Evolutionary conservation across 2,797 vertebrate species (phyloP).

Genomic region (Clamator glandarius): DNA sequence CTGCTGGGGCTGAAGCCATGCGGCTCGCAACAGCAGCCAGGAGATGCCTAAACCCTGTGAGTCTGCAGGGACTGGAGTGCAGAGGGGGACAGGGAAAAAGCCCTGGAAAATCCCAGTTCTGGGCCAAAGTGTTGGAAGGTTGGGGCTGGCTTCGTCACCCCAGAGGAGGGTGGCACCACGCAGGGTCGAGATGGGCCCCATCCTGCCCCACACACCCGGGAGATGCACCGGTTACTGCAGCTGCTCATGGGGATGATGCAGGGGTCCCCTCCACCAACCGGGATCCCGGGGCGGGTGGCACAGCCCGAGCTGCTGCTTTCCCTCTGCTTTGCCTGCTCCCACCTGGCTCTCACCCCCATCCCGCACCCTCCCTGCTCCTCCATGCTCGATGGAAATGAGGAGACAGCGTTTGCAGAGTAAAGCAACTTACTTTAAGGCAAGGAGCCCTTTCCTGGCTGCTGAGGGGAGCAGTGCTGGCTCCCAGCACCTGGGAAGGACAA

Average conservation of each 20-base stretch:
- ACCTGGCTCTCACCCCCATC: background rate
- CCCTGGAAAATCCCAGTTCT: background rate
- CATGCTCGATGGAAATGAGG: accelerated
- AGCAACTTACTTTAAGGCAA: accelerated
- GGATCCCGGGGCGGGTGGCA: background rate
- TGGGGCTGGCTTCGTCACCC: background rate
- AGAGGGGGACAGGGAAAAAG: background rate
- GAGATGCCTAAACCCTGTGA: background rate
- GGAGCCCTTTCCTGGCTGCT: background rate
- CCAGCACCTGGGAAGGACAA: background rate
- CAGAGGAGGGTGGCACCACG: background rate
- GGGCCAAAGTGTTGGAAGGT: background rate
- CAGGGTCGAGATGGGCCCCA: too few relatives aligned
- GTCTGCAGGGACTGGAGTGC: background rate
- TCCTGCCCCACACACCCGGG: accelerated
- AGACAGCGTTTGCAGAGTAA: background rate
- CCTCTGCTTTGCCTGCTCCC: background rate
- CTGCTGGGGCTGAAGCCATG: background rate
- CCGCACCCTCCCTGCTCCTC: accelerated
- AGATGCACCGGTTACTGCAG: background rate
- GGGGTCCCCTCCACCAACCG: background rate
- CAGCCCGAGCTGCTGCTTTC: background rate
- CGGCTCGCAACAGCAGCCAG: background rate
- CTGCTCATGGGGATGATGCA: background rate
- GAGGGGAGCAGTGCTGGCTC: background rate